Evolutionary conservation across 2,113 vertebrate genomes (phyloP), one percentile per base, ranked within the genome.

Genomic region (Gymnobelideus leadbeateri): DNA sequence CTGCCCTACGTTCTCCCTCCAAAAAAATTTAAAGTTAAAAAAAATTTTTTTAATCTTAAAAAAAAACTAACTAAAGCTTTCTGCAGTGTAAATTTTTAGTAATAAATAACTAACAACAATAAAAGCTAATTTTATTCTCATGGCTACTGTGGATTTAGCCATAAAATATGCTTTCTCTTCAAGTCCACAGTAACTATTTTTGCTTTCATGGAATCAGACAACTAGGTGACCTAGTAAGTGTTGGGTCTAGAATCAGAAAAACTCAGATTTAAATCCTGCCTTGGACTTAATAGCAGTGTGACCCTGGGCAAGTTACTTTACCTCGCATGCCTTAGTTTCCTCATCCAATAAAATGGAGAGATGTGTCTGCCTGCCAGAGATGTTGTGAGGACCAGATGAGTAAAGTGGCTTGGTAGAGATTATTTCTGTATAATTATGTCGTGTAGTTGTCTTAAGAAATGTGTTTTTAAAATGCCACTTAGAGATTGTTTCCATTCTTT

Each of bases 381-480:
- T 84, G 7, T 14, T 68, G 12, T 84, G 37, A 84, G 16, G 19
- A 84, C 23, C 37, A 84, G 23, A 23, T 84, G n/a, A 84, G 37
- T 84, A 43, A 84, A 84, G 7, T 43, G n/a, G n/a, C 43, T 8
- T 43, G n/a, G 6, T 43, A 84, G 37, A 84, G 68, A 77, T 77
- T 77, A 77, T 77, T 77, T 68, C 84, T n/a, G 9, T 51, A 89
- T 21, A 89, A 94, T 96, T 92, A 21, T 93, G 52, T 93, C 12
- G 51, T 77, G 23, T 25, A n/a, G 2, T 92, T 89, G 55, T 93
- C 51, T 91, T 24, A 91, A 43, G 95, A 89, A 93, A 91, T 92
- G 92, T 93, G 61, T 50, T 93, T 92, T 96, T 95, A 89, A 55
- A 68, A 92, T 95, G 93, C 89, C 43, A 89, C 89, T 93, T 94